Conservation (phyloP, 2,113 vertebrate genomes). For the Myiozetetes cayanensis region DNA sequence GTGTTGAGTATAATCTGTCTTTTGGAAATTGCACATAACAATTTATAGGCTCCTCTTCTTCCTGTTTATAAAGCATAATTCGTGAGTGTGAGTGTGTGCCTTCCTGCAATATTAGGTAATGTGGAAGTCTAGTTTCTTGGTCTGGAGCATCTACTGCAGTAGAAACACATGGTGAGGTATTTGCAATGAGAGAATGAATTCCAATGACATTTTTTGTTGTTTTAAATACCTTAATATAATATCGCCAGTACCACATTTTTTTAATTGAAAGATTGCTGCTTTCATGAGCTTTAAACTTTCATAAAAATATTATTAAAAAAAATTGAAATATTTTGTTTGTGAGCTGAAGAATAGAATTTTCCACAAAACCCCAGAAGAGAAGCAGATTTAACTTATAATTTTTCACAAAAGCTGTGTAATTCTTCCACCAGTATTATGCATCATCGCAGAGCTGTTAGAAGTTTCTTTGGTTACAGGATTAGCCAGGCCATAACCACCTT, state of each 20-base stretch:
- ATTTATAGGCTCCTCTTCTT: neutral
- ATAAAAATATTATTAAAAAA: neutral
- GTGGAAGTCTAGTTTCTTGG: neutral
- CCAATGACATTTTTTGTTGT: neutral
- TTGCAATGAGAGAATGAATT: neutral
- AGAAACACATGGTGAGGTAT: neutral
- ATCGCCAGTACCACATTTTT: neutral
- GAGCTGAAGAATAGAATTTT: neutral
- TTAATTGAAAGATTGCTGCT: neutral
- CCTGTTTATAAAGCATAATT: neutral
- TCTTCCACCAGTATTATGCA: neutral
- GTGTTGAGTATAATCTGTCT: neutral
- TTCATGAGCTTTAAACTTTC: neutral
- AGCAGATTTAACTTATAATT: neutral
- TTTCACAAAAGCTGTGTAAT: neutral
- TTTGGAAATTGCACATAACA: neutral
- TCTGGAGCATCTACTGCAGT: neutral
- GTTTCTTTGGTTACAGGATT: neutral
- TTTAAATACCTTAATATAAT: neutral
- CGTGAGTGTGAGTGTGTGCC: neutral
- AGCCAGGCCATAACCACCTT: neutral
- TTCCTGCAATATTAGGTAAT: neutral
- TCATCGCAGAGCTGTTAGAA: neutral
- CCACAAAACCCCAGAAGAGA: neutral
- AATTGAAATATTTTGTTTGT: neutral